Conservation (phyloP, 2,113 vertebrate species). For the Catharus minimus region DNA sequence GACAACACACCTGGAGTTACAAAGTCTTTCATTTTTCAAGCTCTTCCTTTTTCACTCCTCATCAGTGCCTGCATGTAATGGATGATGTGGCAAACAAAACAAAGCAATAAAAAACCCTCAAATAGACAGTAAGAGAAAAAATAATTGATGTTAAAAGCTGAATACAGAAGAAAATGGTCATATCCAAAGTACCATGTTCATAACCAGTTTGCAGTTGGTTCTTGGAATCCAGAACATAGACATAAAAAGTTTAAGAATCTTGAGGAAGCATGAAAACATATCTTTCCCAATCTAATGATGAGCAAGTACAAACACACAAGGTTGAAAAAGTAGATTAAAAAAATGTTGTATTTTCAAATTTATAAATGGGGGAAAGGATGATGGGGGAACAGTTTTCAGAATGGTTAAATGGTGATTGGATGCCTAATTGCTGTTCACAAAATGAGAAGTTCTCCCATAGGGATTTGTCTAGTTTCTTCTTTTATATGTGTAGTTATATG, state of each 20-base stretch:
- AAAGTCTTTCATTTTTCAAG: not conserved
- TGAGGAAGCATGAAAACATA: not conserved
- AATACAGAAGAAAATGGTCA: not conserved
- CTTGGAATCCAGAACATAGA: not conserved
- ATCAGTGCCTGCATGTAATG: not conserved
- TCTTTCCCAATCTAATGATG: not conserved
- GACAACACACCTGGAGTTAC: conserved; percentile 30
- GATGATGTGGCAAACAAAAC: not conserved
- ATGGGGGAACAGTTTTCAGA: not conserved
- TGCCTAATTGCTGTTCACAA: not conserved
- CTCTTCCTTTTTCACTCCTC: not conserved
- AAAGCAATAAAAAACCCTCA: not conserved
- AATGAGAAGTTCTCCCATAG: not conserved
- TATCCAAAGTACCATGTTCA: not conserved
- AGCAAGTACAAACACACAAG: not conserved
- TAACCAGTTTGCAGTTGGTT: not conserved
- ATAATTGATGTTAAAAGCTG: not conserved
- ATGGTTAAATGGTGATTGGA: not conserved
- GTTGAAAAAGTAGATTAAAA: not conserved
- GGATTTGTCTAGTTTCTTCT: not conserved
- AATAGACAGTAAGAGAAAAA: not conserved
- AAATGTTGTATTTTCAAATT: not conserved
- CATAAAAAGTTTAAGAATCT: not conserved
- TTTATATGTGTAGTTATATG: not conserved
- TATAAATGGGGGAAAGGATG: not conserved